phyloP scores from a whole-genome alignment of 2,888 invertebrate species.

The Copidosoma aretas region DNA sequence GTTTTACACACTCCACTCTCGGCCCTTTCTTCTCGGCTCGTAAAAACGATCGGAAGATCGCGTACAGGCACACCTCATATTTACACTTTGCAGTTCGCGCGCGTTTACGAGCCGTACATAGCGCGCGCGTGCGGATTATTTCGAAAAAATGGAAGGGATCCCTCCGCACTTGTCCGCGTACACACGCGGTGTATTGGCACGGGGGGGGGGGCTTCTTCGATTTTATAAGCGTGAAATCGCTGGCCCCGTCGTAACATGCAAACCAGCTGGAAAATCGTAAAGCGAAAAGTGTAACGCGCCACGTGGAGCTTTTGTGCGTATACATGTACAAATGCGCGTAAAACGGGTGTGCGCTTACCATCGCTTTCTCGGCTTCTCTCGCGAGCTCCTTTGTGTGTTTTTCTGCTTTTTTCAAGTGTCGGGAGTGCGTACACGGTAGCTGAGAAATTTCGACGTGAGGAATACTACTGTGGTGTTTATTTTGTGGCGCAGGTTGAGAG shows the following conservation, averaged over 20 bases:
- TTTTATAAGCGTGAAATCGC: slow-evolving; percentile 33
- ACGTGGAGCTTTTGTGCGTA: not conserved
- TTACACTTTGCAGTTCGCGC: slow-evolving; percentile 56
- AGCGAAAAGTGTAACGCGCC: not conserved
- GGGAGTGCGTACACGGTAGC: too few relatives aligned
- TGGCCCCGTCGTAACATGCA: slow-evolving; percentile 45
- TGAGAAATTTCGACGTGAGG: too few relatives aligned
- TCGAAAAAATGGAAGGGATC: slow-evolving; percentile 54
- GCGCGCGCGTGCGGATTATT: slow-evolving; percentile 51
- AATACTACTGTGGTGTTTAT: too few relatives aligned
- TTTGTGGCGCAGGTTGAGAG: too few relatives aligned
- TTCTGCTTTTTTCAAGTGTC: not conserved
- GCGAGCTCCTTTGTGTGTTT: not conserved
- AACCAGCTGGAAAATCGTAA: slow-evolving; percentile 55
- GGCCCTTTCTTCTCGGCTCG: slow-evolving; percentile 44
- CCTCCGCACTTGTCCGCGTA: too few relatives aligned
- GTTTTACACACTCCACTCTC: not conserved
- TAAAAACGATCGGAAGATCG: slow-evolving; percentile 53
- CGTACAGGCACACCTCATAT: slow-evolving; percentile 50
- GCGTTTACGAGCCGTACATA: slow-evolving; percentile 50
- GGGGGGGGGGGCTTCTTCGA: slow-evolving; percentile 24
- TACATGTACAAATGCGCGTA: too few relatives aligned
- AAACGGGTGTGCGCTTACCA: too few relatives aligned
- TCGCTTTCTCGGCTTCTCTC: not conserved
- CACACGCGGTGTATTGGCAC: too few relatives aligned